Evolutionary conservation across 2,888 invertebrate species (phyloP).

Genomic region (Folsomia candida): DNA sequence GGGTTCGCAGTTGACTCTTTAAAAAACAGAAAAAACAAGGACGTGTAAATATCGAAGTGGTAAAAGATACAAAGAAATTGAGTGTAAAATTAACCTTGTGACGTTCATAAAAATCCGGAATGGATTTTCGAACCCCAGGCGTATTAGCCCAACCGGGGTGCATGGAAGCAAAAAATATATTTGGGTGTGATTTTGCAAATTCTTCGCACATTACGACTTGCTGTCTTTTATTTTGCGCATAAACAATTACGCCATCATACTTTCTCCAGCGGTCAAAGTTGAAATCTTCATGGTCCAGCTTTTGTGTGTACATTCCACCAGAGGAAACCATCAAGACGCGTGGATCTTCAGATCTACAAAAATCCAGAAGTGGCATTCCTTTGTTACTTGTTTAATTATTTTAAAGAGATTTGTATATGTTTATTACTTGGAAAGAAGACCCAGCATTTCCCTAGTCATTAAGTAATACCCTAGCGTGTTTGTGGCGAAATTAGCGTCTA

Average conservation of each 20-base stretch:
- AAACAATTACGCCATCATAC: conserved; percentile 57
- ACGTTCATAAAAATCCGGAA: conserved; percentile 56
- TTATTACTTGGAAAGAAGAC: conserved; percentile 53
- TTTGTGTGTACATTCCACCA: conserved; percentile 57
- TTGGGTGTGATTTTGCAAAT: conserved; percentile 54
- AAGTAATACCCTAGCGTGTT: conserved; percentile 57
- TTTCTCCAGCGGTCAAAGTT: conserved; percentile 55
- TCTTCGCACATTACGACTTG: conserved; percentile 56
- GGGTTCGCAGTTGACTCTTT: conserved; percentile 53
- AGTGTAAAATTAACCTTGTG: conserved; percentile 52
- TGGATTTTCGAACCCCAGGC: conserved; percentile 54
- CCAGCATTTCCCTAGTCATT: conserved; percentile 54
- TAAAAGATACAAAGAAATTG: conserved; percentile 5
- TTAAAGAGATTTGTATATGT: conserved; percentile 7
- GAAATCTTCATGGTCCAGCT: conserved; percentile 55
- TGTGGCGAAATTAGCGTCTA: conserved; percentile 58
- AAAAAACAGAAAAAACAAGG: no score
- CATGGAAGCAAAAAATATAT: conserved; percentile 57
- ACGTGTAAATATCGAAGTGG: background rate
- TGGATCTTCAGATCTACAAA: conserved; percentile 51
- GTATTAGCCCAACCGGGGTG: conserved; percentile 59
- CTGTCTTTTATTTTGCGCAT: conserved; percentile 58
- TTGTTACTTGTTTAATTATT: background rate
- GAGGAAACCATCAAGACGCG: conserved; percentile 56
- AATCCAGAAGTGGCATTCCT: conserved; percentile 52